Evolutionary conservation across 2,888 invertebrate genomes (phyloP), one percentile per base, ranked within the genome.

Genomic region (Papilio elwesi): DNA sequence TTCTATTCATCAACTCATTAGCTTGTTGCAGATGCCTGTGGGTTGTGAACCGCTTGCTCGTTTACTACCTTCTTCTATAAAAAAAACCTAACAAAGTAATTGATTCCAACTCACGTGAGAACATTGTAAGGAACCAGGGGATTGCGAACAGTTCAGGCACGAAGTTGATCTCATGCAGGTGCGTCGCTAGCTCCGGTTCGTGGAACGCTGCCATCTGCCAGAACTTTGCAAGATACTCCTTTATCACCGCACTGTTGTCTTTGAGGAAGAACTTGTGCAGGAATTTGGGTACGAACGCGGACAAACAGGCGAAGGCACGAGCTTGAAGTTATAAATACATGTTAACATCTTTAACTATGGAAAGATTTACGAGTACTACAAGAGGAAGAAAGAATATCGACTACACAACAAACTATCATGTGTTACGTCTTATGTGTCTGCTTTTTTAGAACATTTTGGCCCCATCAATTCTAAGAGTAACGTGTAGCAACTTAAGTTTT

Each of bases 51-150:
- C 26, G 26, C 26, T 26, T 26, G 26, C 26, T 26, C 26, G 26
- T 26, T 26, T 26, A 4, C 26, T 26, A 26, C 26, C 9, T 43
- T 43, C 9, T 43, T 43, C 9, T 43, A 43, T 43, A 43, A 43
- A 43, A 43, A 26, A 26, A 26, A 26, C 26, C 43, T 43, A 9
- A 43, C 43, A 43, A 9, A 43, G 2, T 68, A 68, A 48, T 64
- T 43, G 7, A 16, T n/a, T 36, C 36, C 3, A 55, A 95, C 97
- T 96, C 92, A 99, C 98, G 99, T 73, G 99, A 98, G 93, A 98
- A 99, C 98, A 99, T 98, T 8, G 99, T 99, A 51, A 99, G 94
- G 88, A 99, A 99, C 99, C 99, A 99, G 0, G 99, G 99, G 87
- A 99, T 99, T 26, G 99, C 98, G 90, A 99, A 99, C 15, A 99